Conservation (phyloP, 2,797 vertebrate species). For the Emydoidea blandingii region DNA sequence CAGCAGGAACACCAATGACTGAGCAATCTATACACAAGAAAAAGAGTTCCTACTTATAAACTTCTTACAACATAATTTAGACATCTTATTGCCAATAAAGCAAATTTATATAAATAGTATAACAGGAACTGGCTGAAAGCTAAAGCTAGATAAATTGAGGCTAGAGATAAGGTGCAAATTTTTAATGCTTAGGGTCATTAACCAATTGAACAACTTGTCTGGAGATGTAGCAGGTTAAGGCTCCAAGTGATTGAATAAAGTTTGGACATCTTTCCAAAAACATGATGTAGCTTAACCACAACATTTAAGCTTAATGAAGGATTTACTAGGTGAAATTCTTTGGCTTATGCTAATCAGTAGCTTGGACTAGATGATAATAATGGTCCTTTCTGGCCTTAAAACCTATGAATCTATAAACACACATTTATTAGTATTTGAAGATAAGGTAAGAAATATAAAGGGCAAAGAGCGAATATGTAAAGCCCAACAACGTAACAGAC, state of each 20-base stretch:
- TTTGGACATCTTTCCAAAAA: not conserved
- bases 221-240: not conserved
- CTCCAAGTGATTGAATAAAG: not conserved
- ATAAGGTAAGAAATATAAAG: too few relatives aligned
- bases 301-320: not conserved
- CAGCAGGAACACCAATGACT: conserved; percentile 92
- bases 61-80: not conserved
- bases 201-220: not conserved
- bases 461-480: too few relatives aligned
- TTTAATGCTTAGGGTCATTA: not conserved
- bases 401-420: not conserved
- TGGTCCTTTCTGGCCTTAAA: not conserved
- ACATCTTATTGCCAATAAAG: not conserved
- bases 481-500: too few relatives aligned
- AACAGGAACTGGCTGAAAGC: not conserved
- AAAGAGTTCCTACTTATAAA: not conserved
- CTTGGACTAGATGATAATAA: not conserved
- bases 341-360: not conserved
- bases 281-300: not conserved
- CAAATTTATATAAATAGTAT: not conserved
- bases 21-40: conserved; percentile 84
- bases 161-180: not conserved
- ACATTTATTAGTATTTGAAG: not conserved
- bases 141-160: not conserved
- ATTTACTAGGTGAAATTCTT: not conserved